Evolutionary conservation across 2,113 vertebrate genomes (phyloP), one percentile per base, ranked within the genome.

Genomic region (Ploceus nigricollis): DNA sequence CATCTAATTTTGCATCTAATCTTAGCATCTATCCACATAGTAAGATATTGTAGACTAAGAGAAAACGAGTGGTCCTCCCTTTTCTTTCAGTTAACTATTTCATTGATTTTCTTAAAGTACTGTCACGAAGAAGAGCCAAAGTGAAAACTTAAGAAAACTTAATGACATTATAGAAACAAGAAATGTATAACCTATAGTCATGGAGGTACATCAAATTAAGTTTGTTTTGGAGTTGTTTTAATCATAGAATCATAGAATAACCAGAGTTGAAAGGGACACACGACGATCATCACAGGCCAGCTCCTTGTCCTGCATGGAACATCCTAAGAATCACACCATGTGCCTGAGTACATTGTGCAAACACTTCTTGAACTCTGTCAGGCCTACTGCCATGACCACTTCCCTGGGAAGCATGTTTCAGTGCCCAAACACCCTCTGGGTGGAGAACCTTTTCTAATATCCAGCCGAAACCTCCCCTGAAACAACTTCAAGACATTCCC

Each of bases 401-500:
- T 3, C 45, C 6, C 22, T 37, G 37, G 22, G 27, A 18, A 51
- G 21, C 16, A 25, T 69, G 12, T 60, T 51, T 18, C 21, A 77
- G 33, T 15, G 20, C 15, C 54, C 28, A 53, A 20, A 5, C 18
- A 54, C 13, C 2, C 2, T 47, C 1, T n/a, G 16, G 13, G 6
- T 61, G 4, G 12, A 40, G 14, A 40, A n/a, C 15, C 10, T 47
- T 54, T 71, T 9, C 40, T 53, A 20, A n/a, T 47, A 70, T 31
- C 30, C 21, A 8, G 6, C 24, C 0, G 0, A 31, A 56, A 48
- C 24, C 11, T 40, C 13, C 24, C 40, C 65, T 70, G 16, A 47
- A 12, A 11, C 10, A 63, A 2, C 7, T 47, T 40, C 24, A 47
- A 15, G 28, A 10, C 30, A 54, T n/a, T 79, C 19, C 20, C 9